Conservation (phyloP, 2,797 vertebrate species). For the Anabacerthia variegaticeps region DNA sequence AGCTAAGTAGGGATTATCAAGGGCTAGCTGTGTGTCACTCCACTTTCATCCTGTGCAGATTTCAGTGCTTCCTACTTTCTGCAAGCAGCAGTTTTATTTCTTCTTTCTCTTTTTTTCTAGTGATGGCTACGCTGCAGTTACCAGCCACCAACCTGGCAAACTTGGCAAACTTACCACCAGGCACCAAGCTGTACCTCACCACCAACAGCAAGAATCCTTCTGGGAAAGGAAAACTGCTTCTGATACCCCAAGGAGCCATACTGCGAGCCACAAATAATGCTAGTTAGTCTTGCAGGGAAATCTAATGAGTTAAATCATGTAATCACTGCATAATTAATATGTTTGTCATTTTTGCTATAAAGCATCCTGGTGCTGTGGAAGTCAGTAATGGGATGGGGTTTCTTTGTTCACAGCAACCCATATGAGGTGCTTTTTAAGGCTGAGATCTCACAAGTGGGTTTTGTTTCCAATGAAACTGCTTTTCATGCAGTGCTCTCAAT, state of each 20-base stretch:
- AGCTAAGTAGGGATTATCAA: neutral
- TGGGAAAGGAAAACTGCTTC: slow-evolving; percentile 96
- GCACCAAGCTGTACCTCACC: slow-evolving; percentile 97
- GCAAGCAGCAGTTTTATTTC: neutral
- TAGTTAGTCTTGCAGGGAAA: slow-evolving; percentile 76
- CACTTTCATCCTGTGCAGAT: neutral
- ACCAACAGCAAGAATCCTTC: slow-evolving; percentile 99
- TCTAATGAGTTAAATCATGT: slow-evolving; percentile 59
- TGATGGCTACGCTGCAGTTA: slow-evolving; percentile 97
- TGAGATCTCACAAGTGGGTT: neutral
- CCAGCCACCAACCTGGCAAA: slow-evolving; percentile 97
- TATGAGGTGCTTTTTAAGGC: neutral
- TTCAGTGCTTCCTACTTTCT: neutral
- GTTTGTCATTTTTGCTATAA: neutral
- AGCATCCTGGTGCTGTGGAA: neutral
- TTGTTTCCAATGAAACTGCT: neutral
- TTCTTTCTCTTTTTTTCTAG: slow-evolving; percentile 72
- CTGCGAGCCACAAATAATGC: slow-evolving; percentile 89
- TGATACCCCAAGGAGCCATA: slow-evolving; percentile 98
- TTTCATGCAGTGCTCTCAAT: neutral
- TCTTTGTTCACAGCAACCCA: neutral
- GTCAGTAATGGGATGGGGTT: neutral
- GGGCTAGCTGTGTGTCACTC: neutral
- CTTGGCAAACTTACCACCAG: slow-evolving; percentile 94
- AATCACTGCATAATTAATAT: slow-evolving; percentile 36